Percentiles rank a stretch among this genome's conserved stretches.
Evolutionary conservation across 2,797 vertebrate species (phyloP).

Genomic region (Parauchenoglanis ngamensis): DNA sequence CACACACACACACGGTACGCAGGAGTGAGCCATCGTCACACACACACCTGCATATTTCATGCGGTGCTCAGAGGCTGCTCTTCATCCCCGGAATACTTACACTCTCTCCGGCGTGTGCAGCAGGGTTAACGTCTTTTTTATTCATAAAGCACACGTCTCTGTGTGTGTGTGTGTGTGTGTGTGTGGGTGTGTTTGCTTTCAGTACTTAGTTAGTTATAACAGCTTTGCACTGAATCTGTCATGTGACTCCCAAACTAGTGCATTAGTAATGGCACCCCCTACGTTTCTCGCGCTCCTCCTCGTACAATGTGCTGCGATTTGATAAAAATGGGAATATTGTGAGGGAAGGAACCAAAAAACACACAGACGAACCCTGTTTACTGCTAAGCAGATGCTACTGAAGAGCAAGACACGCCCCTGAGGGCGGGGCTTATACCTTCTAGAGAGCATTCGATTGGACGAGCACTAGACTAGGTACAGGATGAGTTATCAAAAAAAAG

Average conservation of each 20-base stretch:
- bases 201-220: neutral
- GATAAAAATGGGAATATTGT: neutral
- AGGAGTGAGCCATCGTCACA: slow-evolving; percentile 68
- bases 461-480: neutral
- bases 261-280: slow-evolving; percentile 14
- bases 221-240: neutral
- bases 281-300: neutral
- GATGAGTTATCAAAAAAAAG: neutral
- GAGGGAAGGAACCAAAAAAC: neutral
- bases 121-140: neutral
- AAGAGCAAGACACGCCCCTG: neutral
- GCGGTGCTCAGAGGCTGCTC: slow-evolving; percentile 51
- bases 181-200: neutral
- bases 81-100: slow-evolving; percentile 52
- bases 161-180: neutral
- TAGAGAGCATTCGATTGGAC: neutral
- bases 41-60: slow-evolving; percentile 60
- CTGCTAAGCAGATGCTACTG: neutral
- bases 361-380: neutral
- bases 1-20: slow-evolving; percentile 45
- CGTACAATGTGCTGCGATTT: neutral
- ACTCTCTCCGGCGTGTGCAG: neutral
- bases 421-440: neutral
- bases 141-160: neutral
- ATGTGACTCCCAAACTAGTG: neutral